Evolutionary conservation across 2,797 vertebrate genomes (phyloP).

Genomic region (Xiphorhynchus erythropygius): DNA sequence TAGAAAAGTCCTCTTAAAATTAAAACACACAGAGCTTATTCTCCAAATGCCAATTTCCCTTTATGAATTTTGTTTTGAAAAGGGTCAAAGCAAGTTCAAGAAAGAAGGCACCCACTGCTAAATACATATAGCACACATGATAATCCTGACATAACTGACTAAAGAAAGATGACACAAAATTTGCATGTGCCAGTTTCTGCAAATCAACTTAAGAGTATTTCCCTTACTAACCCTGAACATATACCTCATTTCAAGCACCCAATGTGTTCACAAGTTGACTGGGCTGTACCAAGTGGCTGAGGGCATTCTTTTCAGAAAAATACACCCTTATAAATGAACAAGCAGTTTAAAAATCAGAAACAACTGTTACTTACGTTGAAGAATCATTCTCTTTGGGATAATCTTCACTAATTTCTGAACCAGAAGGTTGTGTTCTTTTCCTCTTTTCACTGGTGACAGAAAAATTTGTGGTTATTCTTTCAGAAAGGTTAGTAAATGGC

Average conservation of each 20-base stretch:
- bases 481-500: not conserved
- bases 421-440: slow-evolving; percentile 85
- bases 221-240: not conserved
- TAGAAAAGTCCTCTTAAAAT: not conserved
- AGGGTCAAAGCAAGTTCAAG: not conserved
- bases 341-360: not conserved
- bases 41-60: not conserved
- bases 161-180: not conserved
- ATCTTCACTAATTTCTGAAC: slow-evolving; percentile 90
- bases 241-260: not conserved
- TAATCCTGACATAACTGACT: not conserved
- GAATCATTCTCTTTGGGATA: slow-evolving; percentile 99
- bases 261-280: not conserved
- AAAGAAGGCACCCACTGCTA: not conserved
- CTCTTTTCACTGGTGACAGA: slow-evolving; percentile 87
- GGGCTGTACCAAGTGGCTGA: not conserved
- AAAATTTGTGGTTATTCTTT: slow-evolving; percentile 6
- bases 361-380: slow-evolving; percentile 84
- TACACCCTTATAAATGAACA: accelerated
- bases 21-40: not conserved
- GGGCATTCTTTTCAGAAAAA: not conserved
- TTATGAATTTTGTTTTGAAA: not conserved
- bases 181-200: not conserved
- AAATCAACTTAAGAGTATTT: not conserved
- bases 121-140: accelerated